These are phyloP conservation scores for Colaptes auratus DNA, from an alignment of 2,113 vertebrate species.

Conservation along the genomic window DNA sequence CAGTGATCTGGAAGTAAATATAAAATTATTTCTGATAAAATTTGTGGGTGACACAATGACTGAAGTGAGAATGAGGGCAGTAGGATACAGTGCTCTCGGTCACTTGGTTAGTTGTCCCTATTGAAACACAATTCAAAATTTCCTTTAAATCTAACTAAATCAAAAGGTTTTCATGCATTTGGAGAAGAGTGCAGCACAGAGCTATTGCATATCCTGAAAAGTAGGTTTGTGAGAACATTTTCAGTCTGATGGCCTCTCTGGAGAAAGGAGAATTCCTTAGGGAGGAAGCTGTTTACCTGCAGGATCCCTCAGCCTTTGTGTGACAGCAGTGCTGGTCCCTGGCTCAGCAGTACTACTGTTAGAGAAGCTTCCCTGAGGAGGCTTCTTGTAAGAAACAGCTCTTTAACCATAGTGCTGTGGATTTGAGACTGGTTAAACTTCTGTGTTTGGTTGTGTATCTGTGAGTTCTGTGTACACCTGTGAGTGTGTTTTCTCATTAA, in stretches of 20 bases:
- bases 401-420: background rate
- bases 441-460: background rate
- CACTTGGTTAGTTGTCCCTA: background rate
- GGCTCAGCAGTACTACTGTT: background rate
- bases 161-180: background rate
- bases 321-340: background rate
- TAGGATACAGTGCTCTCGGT: background rate
- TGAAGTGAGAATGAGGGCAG: background rate
- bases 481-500: background rate
- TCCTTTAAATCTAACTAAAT: background rate
- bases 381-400: background rate
- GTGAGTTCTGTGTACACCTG: background rate
- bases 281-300: background rate
- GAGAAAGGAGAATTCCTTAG: background rate
- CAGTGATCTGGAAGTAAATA: conserved; percentile 58
- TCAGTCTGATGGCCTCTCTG: background rate
- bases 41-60: conserved; percentile 30
- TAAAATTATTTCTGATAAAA: conserved; percentile 48
- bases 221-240: background rate
- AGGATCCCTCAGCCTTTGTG: background rate
- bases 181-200: background rate
- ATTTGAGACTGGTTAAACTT: background rate
- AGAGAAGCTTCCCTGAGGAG: background rate
- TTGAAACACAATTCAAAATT: conserved; percentile 3
- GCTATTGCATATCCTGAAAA: background rate